Evolutionary conservation across 1,140 invertebrate genomes (phyloP).

Genomic region (Branchinecta lindahli): DNA sequence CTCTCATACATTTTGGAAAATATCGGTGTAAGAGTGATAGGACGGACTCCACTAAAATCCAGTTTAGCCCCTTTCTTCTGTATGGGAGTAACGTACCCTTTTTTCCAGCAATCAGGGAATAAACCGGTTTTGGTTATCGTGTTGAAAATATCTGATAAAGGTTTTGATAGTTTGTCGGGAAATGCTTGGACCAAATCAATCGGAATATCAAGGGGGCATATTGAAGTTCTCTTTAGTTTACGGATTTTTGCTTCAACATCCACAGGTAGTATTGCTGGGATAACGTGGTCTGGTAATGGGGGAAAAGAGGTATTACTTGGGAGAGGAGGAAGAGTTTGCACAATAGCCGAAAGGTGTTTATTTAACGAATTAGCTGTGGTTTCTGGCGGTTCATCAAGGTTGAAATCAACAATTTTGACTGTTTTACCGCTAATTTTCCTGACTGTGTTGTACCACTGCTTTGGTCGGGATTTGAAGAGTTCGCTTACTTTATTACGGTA

Average conservation of each 20-base stretch:
- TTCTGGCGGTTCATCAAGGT: not conserved
- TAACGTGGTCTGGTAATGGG: not conserved
- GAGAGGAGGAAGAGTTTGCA: not conserved
- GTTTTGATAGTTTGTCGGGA: conserved; percentile 4
- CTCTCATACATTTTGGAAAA: conserved; percentile 6
- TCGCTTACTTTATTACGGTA: conserved; percentile 4
- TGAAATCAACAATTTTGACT: not conserved
- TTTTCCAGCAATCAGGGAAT: conserved; percentile 4
- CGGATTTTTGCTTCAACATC: conserved; percentile 6
- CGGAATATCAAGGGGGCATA: conserved; percentile 6
- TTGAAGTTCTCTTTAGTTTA: conserved; percentile 7
- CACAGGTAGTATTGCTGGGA: not conserved
- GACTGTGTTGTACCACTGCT: not conserved
- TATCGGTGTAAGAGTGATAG: not conserved
- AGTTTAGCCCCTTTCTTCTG: conserved; percentile 6
- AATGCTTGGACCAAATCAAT: conserved; percentile 3
- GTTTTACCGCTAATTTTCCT: conserved; percentile 1
- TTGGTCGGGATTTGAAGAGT: conserved; percentile 2
- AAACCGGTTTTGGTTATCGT: not conserved
- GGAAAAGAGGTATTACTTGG: not conserved
- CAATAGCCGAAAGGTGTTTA: conserved; percentile 5
- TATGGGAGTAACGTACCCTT: not conserved
- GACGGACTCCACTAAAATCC: not conserved
- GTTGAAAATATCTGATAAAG: not conserved
- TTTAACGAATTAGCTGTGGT: not conserved